These are phyloP conservation scores for Sylvilagus floridanus DNA, from an alignment of 2,797 vertebrate species.

Conservation along the genomic window DNA sequence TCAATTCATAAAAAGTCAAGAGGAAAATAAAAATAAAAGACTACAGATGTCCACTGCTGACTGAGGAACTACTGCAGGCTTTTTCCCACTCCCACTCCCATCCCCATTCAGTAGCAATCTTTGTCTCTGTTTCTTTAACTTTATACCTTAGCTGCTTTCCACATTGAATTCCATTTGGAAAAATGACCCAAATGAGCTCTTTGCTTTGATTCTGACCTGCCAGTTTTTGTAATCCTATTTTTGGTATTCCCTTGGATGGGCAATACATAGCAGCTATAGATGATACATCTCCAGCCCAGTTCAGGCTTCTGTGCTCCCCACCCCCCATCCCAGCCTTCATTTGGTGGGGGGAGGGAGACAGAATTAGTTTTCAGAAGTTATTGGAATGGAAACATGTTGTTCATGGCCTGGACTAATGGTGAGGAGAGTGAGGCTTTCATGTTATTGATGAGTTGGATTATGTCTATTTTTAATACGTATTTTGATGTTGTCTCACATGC, in stretches of 20 bases:
- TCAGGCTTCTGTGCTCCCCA: background rate
- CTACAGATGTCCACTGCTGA: background rate
- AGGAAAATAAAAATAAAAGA: background rate
- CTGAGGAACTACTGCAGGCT: background rate
- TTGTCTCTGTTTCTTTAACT: background rate
- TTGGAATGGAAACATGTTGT: background rate
- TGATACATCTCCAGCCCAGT: background rate
- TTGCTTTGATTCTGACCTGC: constrained; percentile 5
- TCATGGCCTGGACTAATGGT: background rate
- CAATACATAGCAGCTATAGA: background rate
- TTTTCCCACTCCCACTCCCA: background rate
- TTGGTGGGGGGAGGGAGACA: background rate
- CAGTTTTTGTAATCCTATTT: background rate
- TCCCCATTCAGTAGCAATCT: background rate
- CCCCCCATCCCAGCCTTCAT: background rate
- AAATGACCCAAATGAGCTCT: background rate
- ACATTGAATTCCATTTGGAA: constrained; percentile 5
- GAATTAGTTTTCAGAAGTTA: background rate
- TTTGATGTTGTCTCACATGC: background rate
- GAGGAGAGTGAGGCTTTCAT: background rate
- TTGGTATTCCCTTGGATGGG: background rate
- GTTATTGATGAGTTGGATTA: background rate
- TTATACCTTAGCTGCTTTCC: background rate
- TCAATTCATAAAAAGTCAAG: background rate
- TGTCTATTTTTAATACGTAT: background rate